phyloP scores from a whole-genome alignment of 2,797 vertebrate genomes.

The Sparidentex hasta region DNA sequence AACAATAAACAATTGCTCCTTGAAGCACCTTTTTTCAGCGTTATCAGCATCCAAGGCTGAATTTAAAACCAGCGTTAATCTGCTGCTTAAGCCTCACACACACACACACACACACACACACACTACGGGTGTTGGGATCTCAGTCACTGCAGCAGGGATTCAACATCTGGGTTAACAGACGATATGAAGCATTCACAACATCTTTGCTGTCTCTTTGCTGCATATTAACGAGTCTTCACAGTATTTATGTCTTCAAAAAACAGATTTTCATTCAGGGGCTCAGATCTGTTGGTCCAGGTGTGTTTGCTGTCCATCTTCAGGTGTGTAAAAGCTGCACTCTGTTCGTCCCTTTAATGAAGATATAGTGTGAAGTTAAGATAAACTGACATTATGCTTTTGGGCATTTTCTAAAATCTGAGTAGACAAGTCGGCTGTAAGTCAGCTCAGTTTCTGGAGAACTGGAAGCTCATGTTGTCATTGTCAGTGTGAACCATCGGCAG shows the following conservation, averaged over 20 bases:
- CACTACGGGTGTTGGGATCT: background rate
- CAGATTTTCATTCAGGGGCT: no score
- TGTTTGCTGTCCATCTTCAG: no score
- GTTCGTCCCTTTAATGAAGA: no score
- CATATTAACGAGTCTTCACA: background rate
- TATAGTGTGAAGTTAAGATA: no score
- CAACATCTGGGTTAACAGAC: conserved; percentile 12
- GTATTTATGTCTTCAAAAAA: background rate
- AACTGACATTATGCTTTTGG: no score
- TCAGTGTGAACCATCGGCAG: no score
- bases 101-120: conserved; percentile 20
- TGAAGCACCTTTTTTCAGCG: conserved; percentile 4
- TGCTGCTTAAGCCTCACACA: conserved; percentile 27
- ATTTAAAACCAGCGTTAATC: conserved; percentile 34
- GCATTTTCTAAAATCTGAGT: no score
- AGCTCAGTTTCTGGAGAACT: no score
- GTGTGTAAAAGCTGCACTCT: no score
- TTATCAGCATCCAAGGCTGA: conserved; percentile 23
- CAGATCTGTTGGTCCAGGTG: no score
- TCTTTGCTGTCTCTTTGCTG: background rate
- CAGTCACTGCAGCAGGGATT: conserved; percentile 1
- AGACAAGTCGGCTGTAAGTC: no score
- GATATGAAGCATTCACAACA: background rate
- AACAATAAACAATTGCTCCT: conserved; percentile 39
- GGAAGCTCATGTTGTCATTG: no score